Evolutionary conservation across 2,797 vertebrate genomes (phyloP).

Genomic region (Manis crassicaudata): DNA sequence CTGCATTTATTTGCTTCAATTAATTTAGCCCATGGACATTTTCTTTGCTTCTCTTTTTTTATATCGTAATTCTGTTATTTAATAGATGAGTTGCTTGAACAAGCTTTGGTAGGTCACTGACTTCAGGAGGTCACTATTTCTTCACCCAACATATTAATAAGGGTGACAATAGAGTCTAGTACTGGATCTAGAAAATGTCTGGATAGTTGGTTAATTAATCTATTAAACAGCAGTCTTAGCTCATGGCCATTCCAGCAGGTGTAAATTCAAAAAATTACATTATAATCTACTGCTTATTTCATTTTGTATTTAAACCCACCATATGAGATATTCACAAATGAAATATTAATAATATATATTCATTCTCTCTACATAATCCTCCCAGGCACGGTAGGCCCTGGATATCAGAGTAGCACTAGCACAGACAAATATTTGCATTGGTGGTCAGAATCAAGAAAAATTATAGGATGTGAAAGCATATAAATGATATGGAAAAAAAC

Average conservation of each 20-base stretch:
- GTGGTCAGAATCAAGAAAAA: background rate
- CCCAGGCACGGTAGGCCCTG: background rate
- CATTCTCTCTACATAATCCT: background rate
- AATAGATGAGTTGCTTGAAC: background rate
- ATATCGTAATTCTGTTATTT: background rate
- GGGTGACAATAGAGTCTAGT: background rate
- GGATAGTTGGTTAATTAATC: background rate
- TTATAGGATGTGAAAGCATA: background rate
- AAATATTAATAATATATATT: conserved; percentile 32
- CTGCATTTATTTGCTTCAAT: background rate
- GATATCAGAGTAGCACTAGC: background rate
- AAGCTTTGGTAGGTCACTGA: background rate
- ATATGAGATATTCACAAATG: background rate
- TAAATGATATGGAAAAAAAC: background rate
- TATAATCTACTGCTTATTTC: background rate
- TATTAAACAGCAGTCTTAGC: background rate
- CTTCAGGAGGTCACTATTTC: background rate
- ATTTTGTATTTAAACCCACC: background rate
- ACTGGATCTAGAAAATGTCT: background rate
- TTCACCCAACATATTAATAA: background rate
- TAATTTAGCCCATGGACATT: background rate
- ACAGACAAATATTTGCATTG: background rate
- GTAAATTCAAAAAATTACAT: background rate
- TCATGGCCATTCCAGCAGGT: background rate
- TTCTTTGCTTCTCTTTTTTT: background rate